A percentile compares a stretch with the other conserved stretches of the same genome.
phyloP scores from a whole-genome alignment of 2,797 vertebrate species.

The Phataginus tetradactyla region DNA sequence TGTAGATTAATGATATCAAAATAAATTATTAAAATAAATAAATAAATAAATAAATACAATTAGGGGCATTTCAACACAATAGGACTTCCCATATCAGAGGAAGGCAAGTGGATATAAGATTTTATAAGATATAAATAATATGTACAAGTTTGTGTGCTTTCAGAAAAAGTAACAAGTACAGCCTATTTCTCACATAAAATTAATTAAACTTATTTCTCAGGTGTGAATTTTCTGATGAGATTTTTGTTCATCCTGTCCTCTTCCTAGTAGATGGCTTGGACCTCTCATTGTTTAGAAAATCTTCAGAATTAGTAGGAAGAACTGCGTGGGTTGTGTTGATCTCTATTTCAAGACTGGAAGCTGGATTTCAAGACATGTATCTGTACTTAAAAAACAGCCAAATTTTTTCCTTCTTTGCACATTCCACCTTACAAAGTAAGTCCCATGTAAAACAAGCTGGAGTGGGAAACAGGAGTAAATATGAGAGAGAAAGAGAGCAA shows the following conservation, averaged over 20 bases:
- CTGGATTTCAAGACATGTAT: neutral
- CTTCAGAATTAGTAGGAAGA: neutral
- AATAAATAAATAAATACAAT: neutral
- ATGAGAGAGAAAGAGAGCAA: neutral
- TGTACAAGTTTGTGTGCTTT: neutral
- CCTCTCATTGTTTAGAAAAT: neutral
- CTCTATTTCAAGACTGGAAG: neutral
- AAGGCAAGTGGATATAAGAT: neutral
- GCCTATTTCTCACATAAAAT: neutral
- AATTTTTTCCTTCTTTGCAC: neutral
- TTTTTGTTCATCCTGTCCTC: neutral
- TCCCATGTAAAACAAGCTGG: neutral
- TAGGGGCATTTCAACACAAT: neutral
- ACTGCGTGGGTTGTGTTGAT: neutral
- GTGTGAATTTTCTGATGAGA: neutral
- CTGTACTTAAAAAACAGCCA: neutral
- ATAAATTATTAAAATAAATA: no score
- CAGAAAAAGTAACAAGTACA: neutral
- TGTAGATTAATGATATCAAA: no score
- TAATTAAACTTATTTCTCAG: neutral
- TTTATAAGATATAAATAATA: neutral
- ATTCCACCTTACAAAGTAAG: neutral
- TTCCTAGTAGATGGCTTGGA: neutral
- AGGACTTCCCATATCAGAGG: neutral
- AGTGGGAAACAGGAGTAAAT: neutral